Evolutionary conservation across 23 tunicate genomes (phyloP), one percentile per base, ranked within the genome.

Genomic region (Ciona savignyi): DNA sequence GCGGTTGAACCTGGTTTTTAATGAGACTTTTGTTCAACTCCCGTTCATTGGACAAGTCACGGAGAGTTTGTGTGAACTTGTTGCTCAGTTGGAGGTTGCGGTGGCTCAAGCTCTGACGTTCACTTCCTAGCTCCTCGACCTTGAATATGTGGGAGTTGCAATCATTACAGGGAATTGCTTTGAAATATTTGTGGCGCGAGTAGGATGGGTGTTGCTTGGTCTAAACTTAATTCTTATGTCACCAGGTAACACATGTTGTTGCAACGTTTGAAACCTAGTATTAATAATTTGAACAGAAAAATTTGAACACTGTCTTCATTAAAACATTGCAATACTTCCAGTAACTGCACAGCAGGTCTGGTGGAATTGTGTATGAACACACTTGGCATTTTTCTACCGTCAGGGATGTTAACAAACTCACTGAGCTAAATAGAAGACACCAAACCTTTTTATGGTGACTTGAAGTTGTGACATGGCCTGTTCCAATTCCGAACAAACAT

Each of bases 1-100:
- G n/a, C n/a, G n/a, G n/a, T n/a, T n/a, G n/a, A n/a, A 88, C 96
- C 80, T 89, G 96, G 70, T 89, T 89, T 31, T 79, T 74, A 20
- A 48, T 34, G 67, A 89, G 63, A 3, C 89, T 70, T 65, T 83
- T 89, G 32, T 89, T 89, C 32, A 89, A 60, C 69, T 89, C 96
- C 68, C 74, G 71, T 77, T 89, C 96, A 3, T 67, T 82, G 23
- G 71, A 2, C 19, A 93, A 62, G 32, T 93, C 93, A 73, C 70
- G 49, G 4, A 82, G 66, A 24, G 82, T 48, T 3, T 85, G 73
- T 11, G 75, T 66, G 4, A 76, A 61, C 35, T 68, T 93, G 27
- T 68, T 49, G 2, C 77, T 20, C 24, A 85, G 51, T 2, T 65
- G 62, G 28, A 73, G 65, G 49, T 86, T 81, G 26, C 71, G 65